These are phyloP conservation scores for Pachyrhynchus sulphureomaculatus DNA, from an alignment of 1,140 invertebrate genomes.

Conservation along the genomic window DNA sequence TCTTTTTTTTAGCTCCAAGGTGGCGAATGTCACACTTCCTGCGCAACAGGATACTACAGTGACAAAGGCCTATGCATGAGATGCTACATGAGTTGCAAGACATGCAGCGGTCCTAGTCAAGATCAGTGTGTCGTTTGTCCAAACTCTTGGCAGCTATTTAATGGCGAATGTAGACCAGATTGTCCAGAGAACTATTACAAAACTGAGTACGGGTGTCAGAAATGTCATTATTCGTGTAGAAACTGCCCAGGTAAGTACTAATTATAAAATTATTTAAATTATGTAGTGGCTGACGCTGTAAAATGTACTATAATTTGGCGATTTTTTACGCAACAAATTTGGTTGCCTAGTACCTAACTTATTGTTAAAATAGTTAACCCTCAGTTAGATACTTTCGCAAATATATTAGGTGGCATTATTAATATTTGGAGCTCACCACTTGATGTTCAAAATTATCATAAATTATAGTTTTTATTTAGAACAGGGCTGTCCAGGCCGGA, in stretches of 20 bases:
- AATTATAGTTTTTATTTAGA: too few relatives aligned
- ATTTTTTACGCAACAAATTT: too few relatives aligned
- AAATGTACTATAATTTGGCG: too few relatives aligned
- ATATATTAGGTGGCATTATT: too few relatives aligned
- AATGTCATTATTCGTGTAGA: conserved; percentile 80
- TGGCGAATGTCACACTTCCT: conserved; percentile 73
- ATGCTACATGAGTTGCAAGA: conserved; percentile 80
- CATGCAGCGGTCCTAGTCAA: conserved; percentile 74
- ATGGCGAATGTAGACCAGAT: conserved; percentile 77
- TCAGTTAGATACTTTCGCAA: too few relatives aligned
- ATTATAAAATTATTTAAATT: conserved; percentile 15
- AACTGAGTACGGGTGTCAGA: conserved; percentile 75
- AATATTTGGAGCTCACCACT: too few relatives aligned
- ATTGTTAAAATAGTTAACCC: too few relatives aligned
- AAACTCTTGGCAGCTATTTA: conserved; percentile 71
- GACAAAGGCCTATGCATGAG: conserved; percentile 77
- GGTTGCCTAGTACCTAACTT: too few relatives aligned
- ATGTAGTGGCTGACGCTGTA: too few relatives aligned
- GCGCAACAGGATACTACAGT: conserved; percentile 78
- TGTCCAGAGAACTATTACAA: conserved; percentile 84
- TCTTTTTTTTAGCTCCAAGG: conserved; percentile 62
- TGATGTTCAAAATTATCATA: too few relatives aligned
- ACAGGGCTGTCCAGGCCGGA: too few relatives aligned
- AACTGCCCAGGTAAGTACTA: conserved; percentile 69
- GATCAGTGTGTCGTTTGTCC: conserved; percentile 84